These are phyloP conservation scores for Manduca sexta DNA, from an alignment of 1,140 invertebrate species.

Conservation along the genomic window DNA sequence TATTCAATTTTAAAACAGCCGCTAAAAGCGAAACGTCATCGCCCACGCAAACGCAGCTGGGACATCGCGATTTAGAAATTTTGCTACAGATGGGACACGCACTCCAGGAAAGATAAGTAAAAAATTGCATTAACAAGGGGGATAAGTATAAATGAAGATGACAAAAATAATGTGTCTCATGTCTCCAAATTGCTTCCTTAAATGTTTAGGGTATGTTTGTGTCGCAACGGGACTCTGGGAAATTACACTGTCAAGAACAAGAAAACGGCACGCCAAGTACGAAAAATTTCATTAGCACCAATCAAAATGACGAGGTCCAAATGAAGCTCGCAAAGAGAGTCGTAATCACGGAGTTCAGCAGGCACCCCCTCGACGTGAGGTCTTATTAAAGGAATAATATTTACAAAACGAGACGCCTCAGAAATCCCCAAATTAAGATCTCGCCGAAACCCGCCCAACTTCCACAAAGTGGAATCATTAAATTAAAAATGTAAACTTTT, in stretches of 20 bases:
- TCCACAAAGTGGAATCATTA: constrained; percentile 74
- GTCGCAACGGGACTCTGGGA: constrained; percentile 49
- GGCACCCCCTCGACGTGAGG: constrained; percentile 68
- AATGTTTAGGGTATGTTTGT: constrained; percentile 58
- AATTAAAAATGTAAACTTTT: constrained; percentile 76
- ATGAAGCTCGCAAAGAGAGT: constrained; percentile 68
- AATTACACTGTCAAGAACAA: constrained; percentile 70
- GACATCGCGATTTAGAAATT: constrained; percentile 69
- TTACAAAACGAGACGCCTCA: constrained; percentile 73
- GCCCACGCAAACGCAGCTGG: constrained; percentile 62
- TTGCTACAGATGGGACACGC: constrained; percentile 69
- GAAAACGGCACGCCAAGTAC: constrained; percentile 57
- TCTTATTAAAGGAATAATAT: constrained; percentile 74
- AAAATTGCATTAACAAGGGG: constrained; percentile 70
- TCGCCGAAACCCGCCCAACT: constrained; percentile 71
- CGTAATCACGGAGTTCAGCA: constrained; percentile 70
- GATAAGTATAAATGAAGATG: constrained; percentile 62
- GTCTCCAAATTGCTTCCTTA: constrained; percentile 50
- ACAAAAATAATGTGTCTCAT: constrained; percentile 54
- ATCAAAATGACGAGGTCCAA: constrained; percentile 72
- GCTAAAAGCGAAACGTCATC: constrained; percentile 72
- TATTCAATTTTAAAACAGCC: constrained; percentile 73
- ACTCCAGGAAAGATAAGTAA: constrained; percentile 62
- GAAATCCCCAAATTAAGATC: constrained; percentile 73
- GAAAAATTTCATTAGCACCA: constrained; percentile 74